Conservation (phyloP, 2,888 invertebrate species). For the Ennomos quercinarius region DNA sequence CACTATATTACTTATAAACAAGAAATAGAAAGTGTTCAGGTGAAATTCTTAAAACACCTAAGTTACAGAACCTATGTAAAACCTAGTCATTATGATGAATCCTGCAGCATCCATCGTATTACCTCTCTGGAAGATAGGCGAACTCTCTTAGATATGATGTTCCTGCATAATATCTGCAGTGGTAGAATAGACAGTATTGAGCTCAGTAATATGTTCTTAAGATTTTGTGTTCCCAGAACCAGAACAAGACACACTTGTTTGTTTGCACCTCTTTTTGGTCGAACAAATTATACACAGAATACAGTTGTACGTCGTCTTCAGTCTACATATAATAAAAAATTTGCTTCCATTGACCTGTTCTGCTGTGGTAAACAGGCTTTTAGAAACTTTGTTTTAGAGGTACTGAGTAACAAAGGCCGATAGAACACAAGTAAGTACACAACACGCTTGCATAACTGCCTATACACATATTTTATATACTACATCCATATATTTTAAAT, state of each 20-base stretch:
- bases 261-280: not conserved
- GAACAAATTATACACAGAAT: too few species aligned
- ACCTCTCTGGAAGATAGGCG: not conserved
- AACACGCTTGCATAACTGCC: too few species aligned
- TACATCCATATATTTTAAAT: too few species aligned
- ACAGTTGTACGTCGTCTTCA: too few species aligned
- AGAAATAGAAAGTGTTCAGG: not conserved
- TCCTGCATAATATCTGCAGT: not conserved
- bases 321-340: too few species aligned
- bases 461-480: too few species aligned
- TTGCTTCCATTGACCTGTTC: too few species aligned
- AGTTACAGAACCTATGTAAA: not conserved
- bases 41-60: constrained; percentile 1
- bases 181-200: not conserved
- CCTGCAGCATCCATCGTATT: not conserved
- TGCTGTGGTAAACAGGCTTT: too few species aligned
- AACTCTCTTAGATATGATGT: not conserved
- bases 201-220: not conserved
- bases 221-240: not conserved
- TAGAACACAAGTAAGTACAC: too few species aligned
- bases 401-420: too few species aligned
- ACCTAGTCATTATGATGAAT: not conserved
- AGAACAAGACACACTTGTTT: not conserved
- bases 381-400: too few species aligned
- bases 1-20: constrained; percentile 1